Evolutionary conservation across 2,888 invertebrate genomes (phyloP), one percentile per base, ranked within the genome.

Genomic region (Xestoiulus laeticollis): DNA sequence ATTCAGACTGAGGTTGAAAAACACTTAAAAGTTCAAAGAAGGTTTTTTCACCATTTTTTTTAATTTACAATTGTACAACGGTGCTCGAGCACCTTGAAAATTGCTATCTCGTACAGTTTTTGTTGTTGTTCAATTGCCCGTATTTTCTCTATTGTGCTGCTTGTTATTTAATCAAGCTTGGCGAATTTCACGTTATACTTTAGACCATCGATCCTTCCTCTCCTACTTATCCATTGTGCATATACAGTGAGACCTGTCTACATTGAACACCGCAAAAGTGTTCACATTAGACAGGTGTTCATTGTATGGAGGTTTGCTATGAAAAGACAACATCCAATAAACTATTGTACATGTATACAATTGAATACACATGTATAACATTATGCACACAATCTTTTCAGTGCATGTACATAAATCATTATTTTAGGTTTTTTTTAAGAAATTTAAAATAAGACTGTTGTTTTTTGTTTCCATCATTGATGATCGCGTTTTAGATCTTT

Each of bases 151-250:
- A 68, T 68, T 68, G 68, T 68, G 68, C 26, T 1, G 26, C 68
- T n/a, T 68, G 8, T 26, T 68, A 68, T 68, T 68, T 68, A 68
- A 68, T 68, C 68, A 68, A 68, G 68, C 26, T 68, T 68, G 68
- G 68, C 68, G 8, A 68, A 68, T 68, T 22, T 26, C 68, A 26
- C 68, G 3, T 22, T 26, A 68, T 22, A 68, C 22, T 68, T 1
- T 2, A 8, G 68, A 26, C 22, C 68, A 68, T 68, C 68, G 26
- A 68, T 68, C 68, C 68, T 68, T 68, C 8, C 68, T 68, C 68
- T 68, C 26, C 26, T 10, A 26, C 68, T 68, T 22, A 68, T 68
- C 68, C 68, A 26, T 68, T 68, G 68, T 68, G 68, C 68, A 68
- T 68, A 68, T 1, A 22, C 68, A 26, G 26, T 12, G 68, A 68